phyloP scores from a whole-genome alignment of 2,888 invertebrate genomes.

The Strigamia crassipes region DNA sequence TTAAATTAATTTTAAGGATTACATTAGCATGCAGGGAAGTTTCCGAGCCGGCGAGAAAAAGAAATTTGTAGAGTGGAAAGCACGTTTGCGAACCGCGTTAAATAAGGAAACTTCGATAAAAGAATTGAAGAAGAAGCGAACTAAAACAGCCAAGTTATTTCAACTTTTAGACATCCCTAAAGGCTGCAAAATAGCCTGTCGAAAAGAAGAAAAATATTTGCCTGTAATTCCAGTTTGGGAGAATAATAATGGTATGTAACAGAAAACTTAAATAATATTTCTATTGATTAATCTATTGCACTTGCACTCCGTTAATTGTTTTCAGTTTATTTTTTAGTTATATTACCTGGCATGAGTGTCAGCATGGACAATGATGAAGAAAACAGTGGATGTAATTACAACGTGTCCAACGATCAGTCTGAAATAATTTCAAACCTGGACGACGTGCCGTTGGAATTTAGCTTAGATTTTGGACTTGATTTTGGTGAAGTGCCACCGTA shows the following conservation, averaged over 20 bases:
- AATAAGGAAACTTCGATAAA: background rate
- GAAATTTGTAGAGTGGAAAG: background rate
- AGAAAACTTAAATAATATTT: no score
- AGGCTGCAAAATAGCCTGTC: background rate
- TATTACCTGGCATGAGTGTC: no score
- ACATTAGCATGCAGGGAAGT: background rate
- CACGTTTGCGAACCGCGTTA: constrained; percentile 6
- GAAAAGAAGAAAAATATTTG: background rate
- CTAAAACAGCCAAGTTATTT: background rate
- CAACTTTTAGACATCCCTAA: background rate
- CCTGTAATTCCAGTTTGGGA: background rate
- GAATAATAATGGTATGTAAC: background rate
- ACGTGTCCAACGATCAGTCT: no score
- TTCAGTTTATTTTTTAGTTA: no score
- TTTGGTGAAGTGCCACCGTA: background rate
- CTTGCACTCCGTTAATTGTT: no score
- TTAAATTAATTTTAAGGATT: background rate
- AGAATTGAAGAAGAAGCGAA: background rate
- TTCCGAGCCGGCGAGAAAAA: background rate
- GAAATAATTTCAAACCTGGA: no score
- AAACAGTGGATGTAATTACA: no score
- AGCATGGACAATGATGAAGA: no score
- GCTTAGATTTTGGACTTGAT: no score
- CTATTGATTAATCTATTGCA: no score
- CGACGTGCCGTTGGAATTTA: no score